phyloP scores from a whole-genome alignment of 2,113 vertebrate genomes.

The Petrocephalus zakoni region DNA sequence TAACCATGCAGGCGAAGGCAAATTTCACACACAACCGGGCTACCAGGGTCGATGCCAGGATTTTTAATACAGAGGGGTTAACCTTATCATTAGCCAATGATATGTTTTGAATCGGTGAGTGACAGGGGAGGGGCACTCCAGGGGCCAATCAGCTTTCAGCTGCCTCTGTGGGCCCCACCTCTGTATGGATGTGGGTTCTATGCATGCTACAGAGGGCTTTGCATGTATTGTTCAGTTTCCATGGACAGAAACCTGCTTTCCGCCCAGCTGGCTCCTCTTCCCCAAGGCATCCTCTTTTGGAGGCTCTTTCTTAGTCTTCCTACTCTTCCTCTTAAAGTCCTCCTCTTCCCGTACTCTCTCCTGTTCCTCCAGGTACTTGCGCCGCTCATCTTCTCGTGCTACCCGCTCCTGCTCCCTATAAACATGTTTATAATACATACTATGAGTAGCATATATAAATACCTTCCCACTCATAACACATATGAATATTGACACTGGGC shows the following conservation, averaged over 20 bases:
- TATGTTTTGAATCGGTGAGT: not conserved
- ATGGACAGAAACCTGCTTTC: slow-evolving; percentile 47
- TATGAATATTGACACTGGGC: not conserved
- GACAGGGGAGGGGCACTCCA: not conserved
- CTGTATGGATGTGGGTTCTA: no score
- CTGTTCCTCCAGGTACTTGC: slow-evolving; percentile 53
- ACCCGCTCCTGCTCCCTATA: slow-evolving; percentile 58
- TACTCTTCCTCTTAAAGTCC: slow-evolving; percentile 59
- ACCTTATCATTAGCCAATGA: not conserved
- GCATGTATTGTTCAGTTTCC: not conserved
- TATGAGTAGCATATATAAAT: not conserved
- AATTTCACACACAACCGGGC: not conserved
- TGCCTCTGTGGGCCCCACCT: not conserved
- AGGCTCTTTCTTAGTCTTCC: slow-evolving; percentile 51
- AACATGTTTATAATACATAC: not conserved
- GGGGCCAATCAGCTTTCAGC: not conserved
- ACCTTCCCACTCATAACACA: not conserved
- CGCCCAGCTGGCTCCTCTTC: slow-evolving; percentile 51
- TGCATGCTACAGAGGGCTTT: not conserved
- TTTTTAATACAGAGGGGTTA: not conserved
- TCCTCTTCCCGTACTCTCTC: slow-evolving; percentile 62
- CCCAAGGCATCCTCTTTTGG: slow-evolving; percentile 48
- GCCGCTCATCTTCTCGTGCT: slow-evolving; percentile 55
- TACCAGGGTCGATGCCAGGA: not conserved
- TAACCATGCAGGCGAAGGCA: not conserved